Evolutionary conservation across 2,797 vertebrate genomes (phyloP).

Genomic region (Rhinogobio ventralis): DNA sequence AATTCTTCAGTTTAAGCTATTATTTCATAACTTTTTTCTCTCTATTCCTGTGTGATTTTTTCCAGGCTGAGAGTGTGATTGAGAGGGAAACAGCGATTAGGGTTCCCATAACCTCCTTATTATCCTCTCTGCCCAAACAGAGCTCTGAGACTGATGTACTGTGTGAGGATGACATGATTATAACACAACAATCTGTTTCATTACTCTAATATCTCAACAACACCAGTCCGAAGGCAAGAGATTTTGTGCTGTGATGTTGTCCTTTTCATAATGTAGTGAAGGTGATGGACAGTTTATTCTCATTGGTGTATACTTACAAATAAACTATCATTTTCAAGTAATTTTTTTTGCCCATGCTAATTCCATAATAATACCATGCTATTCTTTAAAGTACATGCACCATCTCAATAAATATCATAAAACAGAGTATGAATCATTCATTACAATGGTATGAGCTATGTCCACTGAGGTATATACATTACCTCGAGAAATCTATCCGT

Average conservation of each 20-base stretch:
- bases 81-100: conserved; percentile 44
- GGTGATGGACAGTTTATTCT: conserved; percentile 10
- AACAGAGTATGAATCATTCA: background rate
- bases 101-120: conserved; percentile 53
- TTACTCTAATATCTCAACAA: conserved; percentile 46
- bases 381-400: background rate
- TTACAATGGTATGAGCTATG: background rate
- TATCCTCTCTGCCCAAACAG: conserved; percentile 42
- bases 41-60: conserved; percentile 57
- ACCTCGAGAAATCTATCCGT: background rate
- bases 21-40: conserved; percentile 79
- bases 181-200: conserved; percentile 41
- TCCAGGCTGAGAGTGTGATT: conserved; percentile 63
- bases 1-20: conserved; percentile 98
- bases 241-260: conserved; percentile 7
- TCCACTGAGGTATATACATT: background rate
- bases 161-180: conserved; percentile 44
- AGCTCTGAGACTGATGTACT: conserved; percentile 39
- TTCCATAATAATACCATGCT: background rate
- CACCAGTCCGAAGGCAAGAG: conserved; percentile 28
- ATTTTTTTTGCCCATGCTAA: background rate
- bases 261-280: conserved; percentile 1
- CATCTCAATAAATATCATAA: background rate
- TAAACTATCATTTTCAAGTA: background rate
- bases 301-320: background rate